Evolutionary conservation across 2,113 vertebrate genomes (phyloP), one percentile per base, ranked within the genome.

Genomic region (Parotia lawesii): DNA sequence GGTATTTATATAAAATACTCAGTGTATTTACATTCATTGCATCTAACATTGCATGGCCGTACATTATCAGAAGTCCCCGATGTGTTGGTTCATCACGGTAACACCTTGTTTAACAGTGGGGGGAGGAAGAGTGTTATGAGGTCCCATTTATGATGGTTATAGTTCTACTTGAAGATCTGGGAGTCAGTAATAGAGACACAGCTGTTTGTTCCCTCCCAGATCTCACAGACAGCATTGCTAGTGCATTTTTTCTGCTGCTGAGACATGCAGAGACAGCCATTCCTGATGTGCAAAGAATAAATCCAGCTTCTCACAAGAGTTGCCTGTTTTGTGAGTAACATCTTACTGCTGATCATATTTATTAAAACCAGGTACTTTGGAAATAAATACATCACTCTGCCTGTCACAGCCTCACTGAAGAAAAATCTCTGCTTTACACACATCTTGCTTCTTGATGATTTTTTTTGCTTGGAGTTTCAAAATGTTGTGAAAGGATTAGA

Each of bases 401-500:
- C 31, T 88, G 66, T 60, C 85, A 85, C 28, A 60, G 50, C 9
- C 45, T 93, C 58, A 69, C 21, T 24, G 54, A 48, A 69, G 80
- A 93, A 78, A 90, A 60, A 81, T 69, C 40, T 89, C 71, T 82
- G 37, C 64, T 53, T 85, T 66, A 70, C 44, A 56, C 60, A 76
- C 62, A 66, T 82, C 37, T 87, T 75, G 16, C 60, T 73, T 72
- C 65, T 91, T 89, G 45, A 64, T 3, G 5, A 6, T 64, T 61
- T 29, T 78, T 78, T 84, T 73, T 42, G 35, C 60, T 87, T 81
- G 31, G 60, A 37, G 40, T 64, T 90, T 82, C 38, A 72, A 76
- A 90, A 88, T 88, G 53, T 78, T 93, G 22, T 88, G 85, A 83
- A 89, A 88, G 57, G 69, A 92, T 38, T 90, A 89, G 62, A 92